Evolutionary conservation across 2,888 invertebrate genomes (phyloP).

Genomic region (Chelonus formosanus): DNA sequence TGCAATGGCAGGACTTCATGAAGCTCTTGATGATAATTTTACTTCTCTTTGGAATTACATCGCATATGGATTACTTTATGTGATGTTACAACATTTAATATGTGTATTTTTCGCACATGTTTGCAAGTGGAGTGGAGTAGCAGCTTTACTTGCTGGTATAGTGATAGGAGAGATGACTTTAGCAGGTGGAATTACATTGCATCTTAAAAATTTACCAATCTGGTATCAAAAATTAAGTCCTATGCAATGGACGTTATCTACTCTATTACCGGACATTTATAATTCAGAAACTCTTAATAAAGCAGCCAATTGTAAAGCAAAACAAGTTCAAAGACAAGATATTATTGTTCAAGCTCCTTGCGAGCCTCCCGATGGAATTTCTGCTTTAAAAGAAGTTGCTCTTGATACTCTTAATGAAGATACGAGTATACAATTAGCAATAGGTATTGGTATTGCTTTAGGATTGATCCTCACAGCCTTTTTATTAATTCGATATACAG

Average conservation of each 20-base stretch:
- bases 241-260: constrained; percentile 56
- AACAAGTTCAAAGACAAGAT: constrained; percentile 84
- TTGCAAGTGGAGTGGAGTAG: constrained; percentile 57
- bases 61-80: constrained; percentile 54
- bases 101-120: constrained; percentile 56
- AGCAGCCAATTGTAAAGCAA: constrained; percentile 58
- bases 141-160: constrained; percentile 54
- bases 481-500: constrained; percentile 66
- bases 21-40: constrained; percentile 57
- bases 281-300: constrained; percentile 49
- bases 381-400: constrained; percentile 68
- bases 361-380: constrained; percentile 80
- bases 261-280: constrained; percentile 55
- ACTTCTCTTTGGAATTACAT: constrained; percentile 59
- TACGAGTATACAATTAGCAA: constrained; percentile 69
- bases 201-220: constrained; percentile 56
- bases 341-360: constrained; percentile 86
- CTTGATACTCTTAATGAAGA: constrained; percentile 67
- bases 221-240: constrained; percentile 60
- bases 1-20: constrained; percentile 86
- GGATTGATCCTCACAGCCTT: constrained; percentile 72
- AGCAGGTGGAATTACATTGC: constrained; percentile 56
- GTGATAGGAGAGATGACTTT: constrained; percentile 56
- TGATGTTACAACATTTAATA: constrained; percentile 57
- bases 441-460: constrained; percentile 71